Evolutionary conservation across 1,140 invertebrate genomes (phyloP), one percentile per base, ranked within the genome.

Genomic region (Propsilocerus akamusi): DNA sequence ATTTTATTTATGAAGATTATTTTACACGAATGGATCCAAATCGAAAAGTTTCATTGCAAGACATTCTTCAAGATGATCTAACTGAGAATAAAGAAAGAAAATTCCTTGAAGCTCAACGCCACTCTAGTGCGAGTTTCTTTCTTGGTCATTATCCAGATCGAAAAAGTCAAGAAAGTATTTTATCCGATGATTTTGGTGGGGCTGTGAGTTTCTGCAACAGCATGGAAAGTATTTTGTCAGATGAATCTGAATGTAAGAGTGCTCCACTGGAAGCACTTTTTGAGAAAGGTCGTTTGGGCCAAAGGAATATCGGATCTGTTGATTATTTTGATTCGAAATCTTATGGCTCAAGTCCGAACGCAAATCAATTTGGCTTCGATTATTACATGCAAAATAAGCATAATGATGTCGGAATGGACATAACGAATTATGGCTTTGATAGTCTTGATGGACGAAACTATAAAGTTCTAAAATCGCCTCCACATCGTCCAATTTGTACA

Each of bases 161-260:
- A 55, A 73, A 77, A 48, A 84, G 81, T 51, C 81, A 86, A 59
- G 83, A 86, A 57, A 85, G 81, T 12, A 70, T 87, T 30, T 62
- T 87, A 2, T 82, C 80, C 1, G 81, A 84, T 54, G 78, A 78
- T 51, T 65, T 60, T 0, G 66, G 65, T 34, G 62, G 57, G 2
- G 68, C 62, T 5, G 68, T 71, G 28, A 67, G 71, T 51, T 59
- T 72, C n/a, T 83, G 80, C 57, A 78, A 82, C 59, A 85, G 81
- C 47, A 69, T 84, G 55, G 83, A 86, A 59, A 85, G 82, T 55
- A 77, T 87, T 26, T 58, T 86, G 4, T 85, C 81, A 0, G 83
- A 85, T 62, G 83, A 84, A 50, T 83, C 81, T 1, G 80, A 83
- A 57, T 81, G 80, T 10, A 83, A 83, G 61, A 81, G 79, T 32